Evolutionary conservation across 2,888 invertebrate species (phyloP), one percentile per base, ranked within the genome.

Genomic region (Erebia aethiops): DNA sequence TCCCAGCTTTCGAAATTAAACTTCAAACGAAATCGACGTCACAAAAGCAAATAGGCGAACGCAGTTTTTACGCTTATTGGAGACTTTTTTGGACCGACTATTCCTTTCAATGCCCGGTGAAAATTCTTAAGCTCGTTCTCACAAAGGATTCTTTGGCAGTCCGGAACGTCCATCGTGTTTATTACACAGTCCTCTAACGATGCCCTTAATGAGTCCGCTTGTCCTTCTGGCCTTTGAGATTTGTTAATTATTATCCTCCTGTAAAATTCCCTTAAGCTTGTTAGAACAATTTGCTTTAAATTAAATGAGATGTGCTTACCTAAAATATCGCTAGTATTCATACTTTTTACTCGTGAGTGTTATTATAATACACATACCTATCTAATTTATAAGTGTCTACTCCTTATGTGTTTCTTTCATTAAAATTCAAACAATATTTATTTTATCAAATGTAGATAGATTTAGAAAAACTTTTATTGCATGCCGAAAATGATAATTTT

Each of bases 241-340:
- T 77, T 75, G 69, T 76, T 77, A 77, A 76, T 76, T 78, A 76
- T 76, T 78, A 76, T 74, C 66, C 76, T 65, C 67, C 58, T 64
- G 62, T 67, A 54, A 71, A 75, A 75, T 76, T 77, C 56, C 66
- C 69, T 72, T 72, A 58, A 77, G 69, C 71, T 76, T 74, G 69
- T 76, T 75, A 67, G 64, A 69, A 70, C 74, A 69, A 70, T 73
- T 77, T 61, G 64, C 68, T 62, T 16, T n/a, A 52, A 16, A 9
- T 52, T 52, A n/a, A 52, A n/a, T 16, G 1, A 7, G 16, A 41
- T 18, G 46, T 46, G 49, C 14, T 21, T 62, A 26, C 18, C 62
- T 43, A 43, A 43, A 61, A 61, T 43, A 0, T 41, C 7, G 18
- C n/a, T 61, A 26, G 5, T 5, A 13, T 43, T 46, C 61, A 61